These are phyloP conservation scores for Dromococcyx pavoninus DNA, from an alignment of 2,797 vertebrate species.

Conservation along the genomic window DNA sequence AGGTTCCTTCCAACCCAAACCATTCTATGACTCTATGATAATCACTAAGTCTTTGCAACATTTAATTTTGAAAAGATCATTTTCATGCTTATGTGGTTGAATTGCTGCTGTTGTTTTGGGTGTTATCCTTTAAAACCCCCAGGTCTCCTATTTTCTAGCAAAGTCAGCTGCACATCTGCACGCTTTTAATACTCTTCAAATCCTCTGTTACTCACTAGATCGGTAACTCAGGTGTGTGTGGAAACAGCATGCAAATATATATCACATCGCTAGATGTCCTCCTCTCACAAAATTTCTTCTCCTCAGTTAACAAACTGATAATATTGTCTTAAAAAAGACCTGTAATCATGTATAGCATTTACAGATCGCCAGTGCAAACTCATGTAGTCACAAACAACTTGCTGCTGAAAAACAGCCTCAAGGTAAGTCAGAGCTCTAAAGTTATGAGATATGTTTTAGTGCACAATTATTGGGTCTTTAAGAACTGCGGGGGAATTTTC, in stretches of 20 bases:
- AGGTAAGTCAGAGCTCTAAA: background rate
- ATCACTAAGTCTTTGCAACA: background rate
- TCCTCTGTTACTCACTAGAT: background rate
- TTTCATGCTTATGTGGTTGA: background rate
- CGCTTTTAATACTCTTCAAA: background rate
- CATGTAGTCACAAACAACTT: background rate
- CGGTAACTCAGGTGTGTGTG: background rate
- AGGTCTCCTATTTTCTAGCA: background rate
- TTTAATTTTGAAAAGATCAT: background rate
- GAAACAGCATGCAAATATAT: constrained; percentile 13
- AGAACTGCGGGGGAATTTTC: background rate
- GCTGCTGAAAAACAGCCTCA: background rate
- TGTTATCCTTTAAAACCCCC: background rate
- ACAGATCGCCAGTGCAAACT: background rate
- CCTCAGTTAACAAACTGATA: background rate
- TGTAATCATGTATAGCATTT: background rate
- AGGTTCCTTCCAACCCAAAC: too few species aligned
- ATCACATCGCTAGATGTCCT: constrained; percentile 66
- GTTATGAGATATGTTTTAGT: background rate
- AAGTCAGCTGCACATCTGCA: background rate
- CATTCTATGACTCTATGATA: too few species aligned
- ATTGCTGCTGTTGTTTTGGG: background rate
- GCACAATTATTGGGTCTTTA: rapidly evolving
- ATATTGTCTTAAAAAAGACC: background rate
- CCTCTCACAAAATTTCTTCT: constrained; percentile 46